Evolutionary conservation across 2,888 invertebrate genomes (phyloP).

Genomic region (Machimus atricapillus): DNA sequence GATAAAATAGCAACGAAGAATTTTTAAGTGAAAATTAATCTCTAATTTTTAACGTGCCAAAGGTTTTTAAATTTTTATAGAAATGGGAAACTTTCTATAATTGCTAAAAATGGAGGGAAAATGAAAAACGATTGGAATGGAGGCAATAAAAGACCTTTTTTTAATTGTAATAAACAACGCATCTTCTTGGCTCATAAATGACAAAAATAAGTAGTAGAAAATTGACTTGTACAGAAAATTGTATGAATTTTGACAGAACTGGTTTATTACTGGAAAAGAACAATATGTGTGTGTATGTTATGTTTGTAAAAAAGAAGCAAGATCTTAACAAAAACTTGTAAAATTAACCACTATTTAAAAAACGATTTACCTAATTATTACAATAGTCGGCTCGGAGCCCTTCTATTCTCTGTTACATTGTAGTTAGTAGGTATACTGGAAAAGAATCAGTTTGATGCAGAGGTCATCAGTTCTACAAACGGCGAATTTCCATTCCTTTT

Average conservation of each 20-base stretch:
- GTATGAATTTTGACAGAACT: conserved; percentile 31
- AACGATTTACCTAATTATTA: conserved; percentile 37
- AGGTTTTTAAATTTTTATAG: neutral
- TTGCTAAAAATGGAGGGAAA: neutral
- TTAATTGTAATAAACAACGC: conserved; percentile 40
- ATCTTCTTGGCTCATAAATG: conserved; percentile 40
- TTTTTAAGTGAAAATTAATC: too few species aligned
- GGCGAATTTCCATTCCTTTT: conserved; percentile 1
- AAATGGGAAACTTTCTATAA: neutral
- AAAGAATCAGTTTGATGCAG: conserved; percentile 27
- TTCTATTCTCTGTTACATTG: conserved; percentile 15
- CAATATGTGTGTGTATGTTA: conserved; percentile 31
- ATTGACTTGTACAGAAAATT: conserved; percentile 24
- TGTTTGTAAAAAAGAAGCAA: conserved; percentile 25
- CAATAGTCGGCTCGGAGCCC: conserved; percentile 14
- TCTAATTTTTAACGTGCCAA: neutral
- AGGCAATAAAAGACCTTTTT: conserved; percentile 3
- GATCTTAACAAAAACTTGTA: conserved; percentile 36
- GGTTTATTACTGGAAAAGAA: conserved; percentile 29
- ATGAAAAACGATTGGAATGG: neutral
- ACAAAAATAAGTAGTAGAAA: conserved; percentile 33
- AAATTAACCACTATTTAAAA: conserved; percentile 32
- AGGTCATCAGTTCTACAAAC: conserved; percentile 35
- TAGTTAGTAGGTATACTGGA: conserved; percentile 15
- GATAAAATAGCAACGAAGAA: too few species aligned